Evolutionary conservation across 2,888 invertebrate genomes (phyloP).

Genomic region (Pegoplata infirma): DNA sequence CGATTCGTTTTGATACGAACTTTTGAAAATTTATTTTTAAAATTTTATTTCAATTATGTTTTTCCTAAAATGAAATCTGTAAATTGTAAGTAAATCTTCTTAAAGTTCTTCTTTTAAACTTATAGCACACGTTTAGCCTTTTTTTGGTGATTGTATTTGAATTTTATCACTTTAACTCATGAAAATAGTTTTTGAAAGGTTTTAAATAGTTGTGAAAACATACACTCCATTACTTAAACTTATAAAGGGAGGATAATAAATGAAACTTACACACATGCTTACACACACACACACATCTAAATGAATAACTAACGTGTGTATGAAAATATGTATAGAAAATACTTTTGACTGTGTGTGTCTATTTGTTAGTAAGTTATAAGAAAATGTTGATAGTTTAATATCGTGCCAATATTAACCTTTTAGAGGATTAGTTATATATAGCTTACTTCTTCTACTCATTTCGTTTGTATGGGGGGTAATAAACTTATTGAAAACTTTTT

Average conservation of each 20-base stretch:
- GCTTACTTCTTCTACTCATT: neutral
- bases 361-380: slow-evolving; percentile 1
- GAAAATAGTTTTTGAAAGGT: slow-evolving; percentile 49
- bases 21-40: neutral
- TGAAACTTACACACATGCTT: neutral
- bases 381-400: slow-evolving; percentile 44
- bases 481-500: slow-evolving; percentile 48
- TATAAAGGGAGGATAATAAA: neutral
- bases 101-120: neutral
- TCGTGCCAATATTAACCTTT: slow-evolving; percentile 48
- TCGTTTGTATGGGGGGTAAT: slow-evolving; percentile 21
- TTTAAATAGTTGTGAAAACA: slow-evolving; percentile 43
- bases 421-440: slow-evolving; percentile 22
- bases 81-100: too few species aligned
- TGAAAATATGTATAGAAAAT: neutral
- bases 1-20: too few species aligned
- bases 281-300: neutral
- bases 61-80: too few species aligned
- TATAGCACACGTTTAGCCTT: neutral
- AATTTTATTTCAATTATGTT: too few species aligned
- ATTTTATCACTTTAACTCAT: slow-evolving; percentile 49
- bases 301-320: neutral
- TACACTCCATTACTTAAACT: slow-evolving; percentile 17
- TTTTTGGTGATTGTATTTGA: slow-evolving; percentile 12
- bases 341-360: neutral